Evolutionary conservation across 2,113 vertebrate species (phyloP).

Genomic region (Sterna hirundo): DNA sequence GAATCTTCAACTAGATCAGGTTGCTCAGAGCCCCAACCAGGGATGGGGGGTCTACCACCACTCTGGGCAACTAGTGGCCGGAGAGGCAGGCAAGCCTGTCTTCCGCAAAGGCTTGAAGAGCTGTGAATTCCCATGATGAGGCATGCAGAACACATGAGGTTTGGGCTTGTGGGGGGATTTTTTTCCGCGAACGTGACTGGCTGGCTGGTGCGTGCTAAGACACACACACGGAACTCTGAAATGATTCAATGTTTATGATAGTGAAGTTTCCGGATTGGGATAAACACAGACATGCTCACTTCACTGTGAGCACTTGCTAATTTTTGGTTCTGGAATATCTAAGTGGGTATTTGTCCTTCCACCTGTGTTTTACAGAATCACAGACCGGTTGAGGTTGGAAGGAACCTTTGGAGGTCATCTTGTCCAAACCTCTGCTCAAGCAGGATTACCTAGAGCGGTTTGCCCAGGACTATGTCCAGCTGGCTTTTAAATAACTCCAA

Average conservation of each 20-base stretch:
- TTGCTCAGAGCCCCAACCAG: no score
- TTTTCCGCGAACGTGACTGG: neutral
- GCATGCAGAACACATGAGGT: neutral
- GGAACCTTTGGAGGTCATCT: neutral
- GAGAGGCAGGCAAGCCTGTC: neutral
- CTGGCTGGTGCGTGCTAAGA: neutral
- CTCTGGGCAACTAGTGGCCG: no score
- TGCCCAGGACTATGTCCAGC: neutral
- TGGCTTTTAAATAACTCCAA: neutral
- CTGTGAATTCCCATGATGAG: neutral
- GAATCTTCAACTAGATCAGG: no score
- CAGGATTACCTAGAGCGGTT: neutral
- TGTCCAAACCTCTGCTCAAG: neutral
- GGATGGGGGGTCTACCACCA: no score
- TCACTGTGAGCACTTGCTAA: neutral
- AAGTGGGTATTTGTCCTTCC: neutral
- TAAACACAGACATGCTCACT: neutral
- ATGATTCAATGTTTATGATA: neutral
- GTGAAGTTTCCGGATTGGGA: neutral
- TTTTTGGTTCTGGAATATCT: neutral
- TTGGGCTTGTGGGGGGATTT: neutral
- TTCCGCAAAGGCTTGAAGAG: neutral
- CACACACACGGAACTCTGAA: neutral
- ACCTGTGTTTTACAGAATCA: neutral
- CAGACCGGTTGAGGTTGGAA: neutral